phyloP scores from a whole-genome alignment of 2,888 invertebrate genomes.

The Sesia apiformis region DNA sequence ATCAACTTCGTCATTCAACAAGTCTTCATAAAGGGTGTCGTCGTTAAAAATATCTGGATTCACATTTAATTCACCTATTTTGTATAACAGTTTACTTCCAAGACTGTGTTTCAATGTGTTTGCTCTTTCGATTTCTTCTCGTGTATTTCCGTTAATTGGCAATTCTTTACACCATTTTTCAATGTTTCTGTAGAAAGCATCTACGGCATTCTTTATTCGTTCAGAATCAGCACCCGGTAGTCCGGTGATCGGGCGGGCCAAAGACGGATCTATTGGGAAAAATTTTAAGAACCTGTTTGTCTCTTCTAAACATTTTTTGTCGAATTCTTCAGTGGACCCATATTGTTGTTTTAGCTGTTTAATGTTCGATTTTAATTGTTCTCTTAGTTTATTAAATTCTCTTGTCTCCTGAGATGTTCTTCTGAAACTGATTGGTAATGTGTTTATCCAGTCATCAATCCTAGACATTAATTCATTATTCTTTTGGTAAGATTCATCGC shows the following conservation, averaged over 20 bases:
- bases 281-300: no score
- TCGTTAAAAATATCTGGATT: conserved; percentile 35
- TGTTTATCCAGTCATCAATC: no score
- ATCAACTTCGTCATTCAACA: conserved; percentile 32
- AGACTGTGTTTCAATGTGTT: conserved; percentile 24
- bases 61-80: conserved; percentile 34
- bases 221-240: not conserved
- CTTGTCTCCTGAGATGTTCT: no score
- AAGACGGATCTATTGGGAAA: no score
- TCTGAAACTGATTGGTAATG: no score
- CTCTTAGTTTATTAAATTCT: no score
- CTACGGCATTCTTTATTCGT: not conserved
- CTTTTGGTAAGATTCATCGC: not conserved
- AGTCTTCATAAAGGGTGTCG: conserved; percentile 27
- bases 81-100: conserved; percentile 22
- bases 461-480: not conserved
- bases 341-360: no score
- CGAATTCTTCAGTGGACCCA: no score
- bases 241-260: no score
- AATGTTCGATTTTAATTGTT: no score
- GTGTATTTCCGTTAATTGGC: conserved; percentile 15
- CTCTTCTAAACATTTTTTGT: no score
- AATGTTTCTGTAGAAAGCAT: conserved; percentile 8
- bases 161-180: conserved; percentile 26
- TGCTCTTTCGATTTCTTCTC: conserved; percentile 14